Base-by-base conservation (phyloP, 2,113 vertebrate species). In the Gallinago paraguaiae region DNA sequence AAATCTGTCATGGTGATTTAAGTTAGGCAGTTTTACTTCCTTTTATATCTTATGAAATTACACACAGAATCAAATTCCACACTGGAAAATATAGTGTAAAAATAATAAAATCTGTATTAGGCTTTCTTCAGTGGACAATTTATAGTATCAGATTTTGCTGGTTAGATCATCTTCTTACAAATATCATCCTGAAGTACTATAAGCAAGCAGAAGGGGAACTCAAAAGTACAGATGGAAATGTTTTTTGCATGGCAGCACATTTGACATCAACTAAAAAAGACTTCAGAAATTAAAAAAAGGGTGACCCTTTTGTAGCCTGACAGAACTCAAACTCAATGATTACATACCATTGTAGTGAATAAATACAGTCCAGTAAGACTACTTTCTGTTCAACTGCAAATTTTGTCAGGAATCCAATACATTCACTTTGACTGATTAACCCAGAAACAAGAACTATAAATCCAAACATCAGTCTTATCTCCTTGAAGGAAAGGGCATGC, bases 361-460 rank as follows among this genome's bases (percentile, higher is more conserved):
- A 63, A 93, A 57, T 7, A 56, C 6, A 84, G 7, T 41, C 51
- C 22, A 46, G 14, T 13, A 86, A 60, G 27, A 90, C n/a, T 17
- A 22, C 2, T 43, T 17, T 80, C 23, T 78, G 23, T 65, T 68
- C 51, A 93, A 9, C 3, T 78, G 17, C 37, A 88, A 48, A 54
- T 88, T 86, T 92, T 95, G 23, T n/a, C 75, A 88, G 79, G 48
- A 86, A 88, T 33, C 10, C 39, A 54, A 30, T 11, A 13, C 28
- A 23, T 37, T 82, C 39, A 23, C 17, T 88, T 88, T 31, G 7
- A 65, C 75, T 84, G 80, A 70, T 88, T 88, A 90, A 83, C 60
- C 53, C 23, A 72, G 84, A 92, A 95, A 88, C 56, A 86, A 82
- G 83, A 75, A 69, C 41, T 78, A 41, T 53, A 86, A 91, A 86